A percentile compares a stretch with the other conserved stretches of the same genome.
These are phyloP conservation scores for Propithecus coquereli DNA, from an alignment of 2,113 vertebrate species.

Conservation along the genomic window DNA sequence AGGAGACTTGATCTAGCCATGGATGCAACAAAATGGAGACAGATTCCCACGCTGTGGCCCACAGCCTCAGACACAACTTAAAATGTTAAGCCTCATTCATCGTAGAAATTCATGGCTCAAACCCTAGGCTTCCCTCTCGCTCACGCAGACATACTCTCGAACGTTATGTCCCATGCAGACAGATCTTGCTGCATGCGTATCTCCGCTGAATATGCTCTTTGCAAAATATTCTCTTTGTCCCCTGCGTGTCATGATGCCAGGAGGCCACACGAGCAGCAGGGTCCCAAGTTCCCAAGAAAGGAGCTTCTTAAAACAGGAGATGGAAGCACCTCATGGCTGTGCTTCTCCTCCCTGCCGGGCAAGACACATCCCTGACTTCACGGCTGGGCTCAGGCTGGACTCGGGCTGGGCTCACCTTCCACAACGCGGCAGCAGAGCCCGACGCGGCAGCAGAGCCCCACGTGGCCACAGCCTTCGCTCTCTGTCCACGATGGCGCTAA, in stretches of 20 bases:
- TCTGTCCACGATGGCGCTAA: background rate
- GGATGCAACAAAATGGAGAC: background rate
- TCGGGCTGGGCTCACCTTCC: constrained; percentile 20
- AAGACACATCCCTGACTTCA: constrained; percentile 29
- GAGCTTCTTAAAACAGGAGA: background rate
- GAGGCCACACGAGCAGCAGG: background rate
- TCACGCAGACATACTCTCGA: background rate
- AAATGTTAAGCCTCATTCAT: background rate
- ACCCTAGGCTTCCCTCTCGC: background rate
- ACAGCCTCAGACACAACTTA: fast-evolving
- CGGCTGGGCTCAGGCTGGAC: background rate
- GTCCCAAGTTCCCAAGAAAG: background rate
- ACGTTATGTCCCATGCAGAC: background rate
- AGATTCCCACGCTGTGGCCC: background rate
- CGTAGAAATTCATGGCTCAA: background rate
- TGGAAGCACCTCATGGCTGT: background rate
- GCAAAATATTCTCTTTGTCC: constrained; percentile 61
- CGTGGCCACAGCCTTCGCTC: background rate
- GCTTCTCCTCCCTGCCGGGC: constrained; percentile 49
- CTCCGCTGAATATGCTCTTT: background rate
- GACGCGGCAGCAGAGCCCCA: constrained; percentile 55
- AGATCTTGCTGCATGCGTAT: background rate
- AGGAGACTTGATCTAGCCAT: background rate
- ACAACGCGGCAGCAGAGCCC: constrained; percentile 60
- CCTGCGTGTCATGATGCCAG: constrained; percentile 43